Evolutionary conservation across 2,888 invertebrate species (phyloP), one percentile per base, ranked within the genome.

Genomic region (Coenonympha glycerion): DNA sequence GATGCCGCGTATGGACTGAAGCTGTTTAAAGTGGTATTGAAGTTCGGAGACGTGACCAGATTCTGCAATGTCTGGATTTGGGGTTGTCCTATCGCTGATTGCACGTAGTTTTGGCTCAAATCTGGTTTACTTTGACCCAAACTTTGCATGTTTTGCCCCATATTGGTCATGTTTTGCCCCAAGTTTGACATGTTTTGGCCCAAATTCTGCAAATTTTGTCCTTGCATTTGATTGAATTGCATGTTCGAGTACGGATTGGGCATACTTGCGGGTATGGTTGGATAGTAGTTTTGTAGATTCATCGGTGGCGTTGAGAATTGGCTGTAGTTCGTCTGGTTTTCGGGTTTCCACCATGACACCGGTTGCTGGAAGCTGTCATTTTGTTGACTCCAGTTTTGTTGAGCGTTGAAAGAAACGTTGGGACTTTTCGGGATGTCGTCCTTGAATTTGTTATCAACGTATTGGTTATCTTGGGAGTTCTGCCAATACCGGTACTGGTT

Each of bases 401-500:
- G 62, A 5, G 65, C 69, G 19, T 61, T 55, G 42, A 66, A 48
- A 1, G 67, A 56, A 33, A 52, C 58, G 42, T 57, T 61, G 1
- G 8, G 8, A 4, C 63, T 59, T 18, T 74, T 73, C 48, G 75
- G 71, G 30, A 53, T 73, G 15, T 84, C 83, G 13, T 85, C 84
- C 26, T 79, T 63, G 55, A 84, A 85, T 55, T 85, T 79, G 58
- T 86, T 85, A 5, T 84, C 85, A 46, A 63, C 69, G 28, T 70
- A 68, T 42, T 79, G 82, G 33, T 60, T 76, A 1, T 85, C 85
- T 31, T 79, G 84, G 1, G 77, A 73, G 42, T 54, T 71, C 50
- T 83, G 84, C 85, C 85, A 85, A 65, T 85, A 77, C 6, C 81
- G 72, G 61, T 81, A 83, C 49, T 87, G 87, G 60, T 86, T 86